Conservation (phyloP, 2,888 invertebrate genomes). For the Aromia moschata region DNA sequence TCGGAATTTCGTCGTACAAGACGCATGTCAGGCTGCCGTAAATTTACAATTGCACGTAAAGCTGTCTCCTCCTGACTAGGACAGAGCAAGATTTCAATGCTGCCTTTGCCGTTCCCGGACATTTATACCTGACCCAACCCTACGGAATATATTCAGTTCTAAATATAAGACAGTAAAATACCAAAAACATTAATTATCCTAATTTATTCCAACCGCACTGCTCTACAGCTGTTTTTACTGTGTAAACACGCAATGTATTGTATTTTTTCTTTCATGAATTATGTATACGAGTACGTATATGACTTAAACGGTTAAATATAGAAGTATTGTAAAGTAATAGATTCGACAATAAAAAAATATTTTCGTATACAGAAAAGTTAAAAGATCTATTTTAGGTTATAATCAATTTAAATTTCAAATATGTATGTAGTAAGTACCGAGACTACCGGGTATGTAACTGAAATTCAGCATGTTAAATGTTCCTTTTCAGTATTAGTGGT, state of each 20-base stretch:
- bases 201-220: conserved; percentile 5
- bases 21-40: conserved; percentile 19
- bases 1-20: too few species aligned
- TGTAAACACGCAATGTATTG: conserved; percentile 16
- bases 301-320: too few species aligned
- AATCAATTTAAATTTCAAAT: too few species aligned
- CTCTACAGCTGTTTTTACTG: neutral
- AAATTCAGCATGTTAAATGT: too few species aligned
- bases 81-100: conserved; percentile 6
- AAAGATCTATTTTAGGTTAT: too few species aligned
- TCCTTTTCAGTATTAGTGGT: too few species aligned
- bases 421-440: too few species aligned
- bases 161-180: conserved; percentile 15
- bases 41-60: conserved; percentile 24
- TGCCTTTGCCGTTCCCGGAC: conserved; percentile 19
- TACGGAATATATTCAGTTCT: conserved; percentile 9
- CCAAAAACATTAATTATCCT: conserved; percentile 2
- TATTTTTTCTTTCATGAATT: conserved; percentile 8
- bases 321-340: too few species aligned
- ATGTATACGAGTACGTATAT: too few species aligned
- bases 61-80: conserved; percentile 15
- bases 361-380: too few species aligned
- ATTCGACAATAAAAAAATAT: too few species aligned
- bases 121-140: conserved; percentile 24
- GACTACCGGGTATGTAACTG: too few species aligned